phyloP scores from a whole-genome alignment of 2,888 invertebrate species.

The Aricia artaxerxes region DNA sequence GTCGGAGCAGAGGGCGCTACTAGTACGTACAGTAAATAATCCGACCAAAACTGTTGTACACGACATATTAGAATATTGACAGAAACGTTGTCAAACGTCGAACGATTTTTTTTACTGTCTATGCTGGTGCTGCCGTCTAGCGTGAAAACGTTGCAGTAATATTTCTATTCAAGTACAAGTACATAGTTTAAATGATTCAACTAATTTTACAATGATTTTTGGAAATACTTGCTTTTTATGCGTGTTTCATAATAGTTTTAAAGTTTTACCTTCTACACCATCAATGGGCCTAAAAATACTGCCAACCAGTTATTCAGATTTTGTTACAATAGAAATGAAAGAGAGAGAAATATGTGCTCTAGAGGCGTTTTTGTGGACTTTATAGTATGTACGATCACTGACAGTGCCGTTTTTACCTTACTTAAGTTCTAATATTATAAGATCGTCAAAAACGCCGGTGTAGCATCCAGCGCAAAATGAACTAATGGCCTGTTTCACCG shows the following conservation, averaged over 20 bases:
- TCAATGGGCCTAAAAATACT: background rate
- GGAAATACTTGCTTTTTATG: background rate
- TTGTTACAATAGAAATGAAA: background rate
- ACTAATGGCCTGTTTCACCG: conserved; percentile 2
- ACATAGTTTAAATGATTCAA: background rate
- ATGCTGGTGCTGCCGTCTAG: too few species aligned
- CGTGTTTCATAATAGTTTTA: background rate
- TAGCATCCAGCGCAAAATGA: background rate
- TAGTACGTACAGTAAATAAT: too few species aligned
- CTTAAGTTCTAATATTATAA: too few species aligned
- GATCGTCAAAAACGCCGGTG: background rate
- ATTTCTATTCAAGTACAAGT: background rate
- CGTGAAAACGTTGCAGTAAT: too few species aligned
- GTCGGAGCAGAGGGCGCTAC: too few species aligned
- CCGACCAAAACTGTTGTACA: too few species aligned
- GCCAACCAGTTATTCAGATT: background rate
- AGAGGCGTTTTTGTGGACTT: background rate
- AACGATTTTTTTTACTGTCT: too few species aligned
- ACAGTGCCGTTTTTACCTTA: too few species aligned
- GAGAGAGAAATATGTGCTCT: background rate
- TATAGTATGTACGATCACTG: background rate
- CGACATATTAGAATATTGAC: too few species aligned
- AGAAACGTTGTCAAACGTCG: too few species aligned
- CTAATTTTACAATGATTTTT: background rate
- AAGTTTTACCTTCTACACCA: background rate